A percentile compares a stretch with the other conserved stretches of the same genome.
phyloP scores from a whole-genome alignment of 1,140 invertebrate species.

The Heliconius congener region DNA sequence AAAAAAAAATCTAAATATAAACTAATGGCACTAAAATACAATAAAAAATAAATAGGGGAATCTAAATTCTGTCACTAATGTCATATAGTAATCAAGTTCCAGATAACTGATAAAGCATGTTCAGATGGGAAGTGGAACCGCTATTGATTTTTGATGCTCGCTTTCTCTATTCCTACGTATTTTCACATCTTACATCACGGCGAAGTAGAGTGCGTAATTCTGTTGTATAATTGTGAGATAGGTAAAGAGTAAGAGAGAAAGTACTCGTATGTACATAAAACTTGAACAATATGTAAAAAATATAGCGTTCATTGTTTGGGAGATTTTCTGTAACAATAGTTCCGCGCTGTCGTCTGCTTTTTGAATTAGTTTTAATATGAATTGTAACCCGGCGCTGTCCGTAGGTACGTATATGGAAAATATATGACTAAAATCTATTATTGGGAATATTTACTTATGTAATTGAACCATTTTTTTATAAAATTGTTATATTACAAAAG shows the following conservation, averaged over 20 bases:
- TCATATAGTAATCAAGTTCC: neutral
- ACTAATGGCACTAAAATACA: too few relatives aligned
- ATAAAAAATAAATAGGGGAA: too few relatives aligned
- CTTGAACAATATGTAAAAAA: neutral
- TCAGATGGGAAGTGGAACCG: neutral
- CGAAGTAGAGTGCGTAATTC: neutral
- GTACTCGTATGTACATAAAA: neutral
- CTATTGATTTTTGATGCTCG: constrained; percentile 22
- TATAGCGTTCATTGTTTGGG: neutral
- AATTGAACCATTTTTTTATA: too few relatives aligned
- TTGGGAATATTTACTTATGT: too few relatives aligned
- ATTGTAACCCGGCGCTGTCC: too few relatives aligned
- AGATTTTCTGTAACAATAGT: neutral
- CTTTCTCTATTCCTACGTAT: constrained; percentile 19
- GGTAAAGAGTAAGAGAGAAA: neutral
- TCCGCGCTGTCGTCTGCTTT: neutral
- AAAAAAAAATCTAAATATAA: too few relatives aligned
- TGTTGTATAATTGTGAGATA: neutral
- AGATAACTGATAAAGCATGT: constrained; percentile 21
- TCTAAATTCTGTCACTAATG: neutral
- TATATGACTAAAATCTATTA: too few relatives aligned
- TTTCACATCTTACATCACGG: neutral
- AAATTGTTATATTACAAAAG: too few relatives aligned
- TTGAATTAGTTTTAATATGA: neutral
- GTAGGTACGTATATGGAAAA: too few relatives aligned